Evolutionary conservation across 1,140 invertebrate species (phyloP), one percentile per base, ranked within the genome.

Genomic region (Pissodes strobi): DNA sequence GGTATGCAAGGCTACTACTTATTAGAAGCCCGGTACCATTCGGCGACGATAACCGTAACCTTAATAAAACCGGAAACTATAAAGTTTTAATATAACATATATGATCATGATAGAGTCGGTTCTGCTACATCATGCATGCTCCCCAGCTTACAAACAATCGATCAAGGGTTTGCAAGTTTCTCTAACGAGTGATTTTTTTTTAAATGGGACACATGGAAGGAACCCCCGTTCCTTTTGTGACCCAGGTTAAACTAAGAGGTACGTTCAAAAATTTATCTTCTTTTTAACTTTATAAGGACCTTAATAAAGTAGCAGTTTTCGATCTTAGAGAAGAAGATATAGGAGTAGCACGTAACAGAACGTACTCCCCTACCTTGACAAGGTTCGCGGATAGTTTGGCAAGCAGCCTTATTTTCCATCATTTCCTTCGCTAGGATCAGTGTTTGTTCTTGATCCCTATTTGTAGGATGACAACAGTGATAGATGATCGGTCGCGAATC

Each of bases 201-300:
- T 15, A 52, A 34, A 18, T 52, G 27, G 30, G 5, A 18, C 8
- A 2, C 46, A 49, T 52, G 49, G 13, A 30, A 52, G 10, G 15
- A 25, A 15, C 49, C 49, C n/a, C 1, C 53, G 10, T 56, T 56
- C 53, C 18, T 21, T 41, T 19, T 43, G 30, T 4, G 53, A 56
- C 18, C 41, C 12, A 5, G 27, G 34, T 41, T 23, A 39, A n/a
- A 25, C 9, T 18, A 56, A 21, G 19, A 56, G 12, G 23, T 56
- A 43, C 8, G 53, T 56, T 10, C 12, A 5, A 39, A 27, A 27
- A 41, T 17, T 22, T 21, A 56, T 23, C 10, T 55, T 13, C 13
- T 38, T 41, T 41, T 41, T 56, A 6, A 43, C 18, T 38, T 15
- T 1, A 56, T 56, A 56, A 9, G 53, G 53, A 6, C 53, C 53